These are phyloP conservation scores for Spialia ferax DNA, from an alignment of 2,888 invertebrate genomes.

Conservation along the genomic window DNA sequence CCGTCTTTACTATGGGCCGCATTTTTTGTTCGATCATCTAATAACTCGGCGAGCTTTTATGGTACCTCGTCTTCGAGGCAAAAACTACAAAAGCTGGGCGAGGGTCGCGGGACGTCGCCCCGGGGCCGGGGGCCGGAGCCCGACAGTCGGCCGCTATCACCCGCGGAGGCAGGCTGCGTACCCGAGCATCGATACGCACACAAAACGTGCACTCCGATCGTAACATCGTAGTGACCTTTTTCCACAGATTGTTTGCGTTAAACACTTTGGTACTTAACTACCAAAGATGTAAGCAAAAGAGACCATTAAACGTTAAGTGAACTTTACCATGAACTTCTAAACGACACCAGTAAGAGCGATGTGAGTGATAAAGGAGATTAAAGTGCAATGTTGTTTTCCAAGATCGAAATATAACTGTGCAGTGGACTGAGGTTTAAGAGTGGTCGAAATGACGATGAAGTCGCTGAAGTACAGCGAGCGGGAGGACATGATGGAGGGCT, in stretches of 20 bases:
- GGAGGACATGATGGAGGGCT: conserved; percentile 85
- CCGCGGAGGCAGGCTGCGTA: conserved; percentile 51
- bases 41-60: conserved; percentile 85
- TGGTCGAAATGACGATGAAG: conserved; percentile 87
- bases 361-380: conserved; percentile 71
- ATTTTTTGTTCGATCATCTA: conserved; percentile 78
- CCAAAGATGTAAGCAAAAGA: conserved; percentile 53
- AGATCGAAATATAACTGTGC: conserved; percentile 67
- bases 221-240: conserved; percentile 35
- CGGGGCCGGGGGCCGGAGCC: conserved; percentile 43
- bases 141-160: conserved; percentile 69
- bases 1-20: conserved; percentile 71
- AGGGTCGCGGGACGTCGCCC: conserved; percentile 77
- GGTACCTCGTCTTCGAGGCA: conserved; percentile 83
- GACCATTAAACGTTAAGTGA: conserved; percentile 53
- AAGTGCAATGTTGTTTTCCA: conserved; percentile 71
- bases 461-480: conserved; percentile 86
- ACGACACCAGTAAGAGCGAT: conserved; percentile 61
- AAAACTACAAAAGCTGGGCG: conserved; percentile 85
- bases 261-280: conserved; percentile 36
- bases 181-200: conserved; percentile 37
- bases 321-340: conserved; percentile 57
- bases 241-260: conserved; percentile 40
- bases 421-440: conserved; percentile 66
- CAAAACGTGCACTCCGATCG: conserved; percentile 32